Evolutionary conservation across 2,113 vertebrate genomes (phyloP), one percentile per base, ranked within the genome.

Genomic region (Phyllopteryx taeniolatus): DNA sequence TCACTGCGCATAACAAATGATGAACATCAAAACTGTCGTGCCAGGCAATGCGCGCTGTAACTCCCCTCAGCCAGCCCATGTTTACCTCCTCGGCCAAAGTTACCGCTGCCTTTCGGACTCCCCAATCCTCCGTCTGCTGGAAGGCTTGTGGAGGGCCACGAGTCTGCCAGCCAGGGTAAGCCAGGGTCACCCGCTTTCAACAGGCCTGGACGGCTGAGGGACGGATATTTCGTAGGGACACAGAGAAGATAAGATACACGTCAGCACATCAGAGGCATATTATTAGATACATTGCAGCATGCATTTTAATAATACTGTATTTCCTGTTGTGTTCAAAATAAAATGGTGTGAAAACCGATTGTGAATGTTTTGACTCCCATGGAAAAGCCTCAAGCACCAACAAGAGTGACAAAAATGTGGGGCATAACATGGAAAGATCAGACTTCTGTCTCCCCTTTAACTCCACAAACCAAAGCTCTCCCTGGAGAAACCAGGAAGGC

Each of bases 141-240:
- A 79, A 98, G 93, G 88, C 95, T 96, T 1, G 96, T 95, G 42
- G 96, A 95, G 71, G 96, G 96, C 96, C 96, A 98, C 4, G 96
- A 98, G 85, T 98, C 96, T 66, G 96, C 96, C 85, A 98, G 91
- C 96, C 96, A 98, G 53, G 95, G 96, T 44, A 98, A 95, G 76
- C 86, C 95, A 49, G 94, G 94, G 76, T 97, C 96, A 61, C 94
- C 92, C 11, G 95, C 91, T 87, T 97, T 97, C 80, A 98, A 78
- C 78, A 98, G 92, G 69, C 96, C 96, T 19, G 96, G 96, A 56
- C 96, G 95, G 77, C 95, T 97, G 81, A 62, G 35, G 49, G 83
- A 76, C 84, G 80, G 64, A 73, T 44, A 66, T 77, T 77, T 81
- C 67, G 62, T 8, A 65, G 66, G 35, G 62, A 82, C 81, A 74